These are phyloP conservation scores for Hoplostethus atlanticus DNA, from an alignment of 2,797 vertebrate genomes.

Conservation along the genomic window DNA sequence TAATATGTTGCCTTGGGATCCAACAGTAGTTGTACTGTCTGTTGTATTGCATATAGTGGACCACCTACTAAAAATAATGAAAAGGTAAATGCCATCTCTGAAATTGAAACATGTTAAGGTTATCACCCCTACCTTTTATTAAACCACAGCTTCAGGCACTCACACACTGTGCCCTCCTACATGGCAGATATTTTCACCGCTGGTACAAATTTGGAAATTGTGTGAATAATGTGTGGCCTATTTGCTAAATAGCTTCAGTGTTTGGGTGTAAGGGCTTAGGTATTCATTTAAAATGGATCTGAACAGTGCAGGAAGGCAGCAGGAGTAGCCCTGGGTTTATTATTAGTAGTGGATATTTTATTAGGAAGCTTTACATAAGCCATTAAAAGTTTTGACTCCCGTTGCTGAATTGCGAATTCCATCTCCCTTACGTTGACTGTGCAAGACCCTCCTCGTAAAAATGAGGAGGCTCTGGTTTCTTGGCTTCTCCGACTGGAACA, in stretches of 20 bases:
- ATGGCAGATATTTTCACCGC: constrained; percentile 38
- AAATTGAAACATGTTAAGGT: constrained; percentile 22
- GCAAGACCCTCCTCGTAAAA: constrained; percentile 36
- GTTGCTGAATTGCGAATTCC: constrained; percentile 59
- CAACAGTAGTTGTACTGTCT: neutral
- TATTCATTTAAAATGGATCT: constrained; percentile 58
- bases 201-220: constrained; percentile 65
- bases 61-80: constrained; percentile 29
- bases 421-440: constrained; percentile 36
- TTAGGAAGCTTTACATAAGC: constrained; percentile 59
- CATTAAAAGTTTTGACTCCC: constrained; percentile 55
- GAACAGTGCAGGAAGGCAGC: constrained; percentile 35
- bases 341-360: constrained; percentile 62
- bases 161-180: constrained; percentile 17
- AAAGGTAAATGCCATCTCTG: constrained; percentile 43
- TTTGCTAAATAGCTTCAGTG: constrained; percentile 61
- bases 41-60: constrained; percentile 10
- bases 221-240: constrained; percentile 53
- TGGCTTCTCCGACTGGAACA: constrained; percentile 68
- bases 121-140: constrained; percentile 43
- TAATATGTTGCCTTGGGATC: neutral
- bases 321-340: constrained; percentile 38
- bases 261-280: constrained; percentile 36
- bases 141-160: constrained; percentile 45
- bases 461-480: constrained; percentile 42